Evolutionary conservation across 30 jellyfish, hydroid and myxozoan species (phyloP).

Genomic region (Mastigias papua): DNA sequence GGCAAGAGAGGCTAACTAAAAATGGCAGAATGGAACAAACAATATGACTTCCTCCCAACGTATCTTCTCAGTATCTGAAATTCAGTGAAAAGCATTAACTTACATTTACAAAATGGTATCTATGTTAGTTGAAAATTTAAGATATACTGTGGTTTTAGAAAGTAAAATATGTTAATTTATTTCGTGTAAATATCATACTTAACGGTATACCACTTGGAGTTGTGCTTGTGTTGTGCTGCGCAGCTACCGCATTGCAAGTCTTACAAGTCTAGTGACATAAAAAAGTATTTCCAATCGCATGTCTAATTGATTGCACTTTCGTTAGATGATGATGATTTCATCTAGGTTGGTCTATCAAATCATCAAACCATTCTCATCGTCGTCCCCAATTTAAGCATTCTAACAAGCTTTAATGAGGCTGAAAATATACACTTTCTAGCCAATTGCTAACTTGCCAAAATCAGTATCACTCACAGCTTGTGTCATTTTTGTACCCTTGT

Average conservation of each 20-base stretch:
- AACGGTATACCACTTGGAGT: constrained; percentile 57
- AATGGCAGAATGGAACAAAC: background rate
- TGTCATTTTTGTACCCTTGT: too few relatives aligned
- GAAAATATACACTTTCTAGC: too few relatives aligned
- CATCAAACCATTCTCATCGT: too few relatives aligned
- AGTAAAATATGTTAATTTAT: constrained; percentile 71
- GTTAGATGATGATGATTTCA: too few relatives aligned
- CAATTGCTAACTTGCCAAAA: too few relatives aligned
- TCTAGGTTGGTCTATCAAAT: too few relatives aligned
- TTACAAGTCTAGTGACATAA: too few relatives aligned
- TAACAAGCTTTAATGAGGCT: too few relatives aligned
- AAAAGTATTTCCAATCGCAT: too few relatives aligned
- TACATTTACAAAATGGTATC: constrained; percentile 41
- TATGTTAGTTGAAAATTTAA: constrained; percentile 53
- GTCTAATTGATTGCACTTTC: too few relatives aligned
- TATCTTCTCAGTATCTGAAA: background rate
- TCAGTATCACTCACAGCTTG: too few relatives aligned
- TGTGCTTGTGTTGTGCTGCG: constrained; percentile 38
- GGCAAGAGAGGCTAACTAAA: background rate
- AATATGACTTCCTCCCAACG: background rate
- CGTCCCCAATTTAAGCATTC: too few relatives aligned
- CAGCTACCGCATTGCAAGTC: background rate
- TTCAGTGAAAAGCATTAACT: constrained; percentile 9
- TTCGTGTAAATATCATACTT: constrained; percentile 63
- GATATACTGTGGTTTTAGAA: constrained; percentile 79